These are phyloP conservation scores for Fragum fragum DNA, from an alignment of 2,888 invertebrate species.

Conservation along the genomic window DNA sequence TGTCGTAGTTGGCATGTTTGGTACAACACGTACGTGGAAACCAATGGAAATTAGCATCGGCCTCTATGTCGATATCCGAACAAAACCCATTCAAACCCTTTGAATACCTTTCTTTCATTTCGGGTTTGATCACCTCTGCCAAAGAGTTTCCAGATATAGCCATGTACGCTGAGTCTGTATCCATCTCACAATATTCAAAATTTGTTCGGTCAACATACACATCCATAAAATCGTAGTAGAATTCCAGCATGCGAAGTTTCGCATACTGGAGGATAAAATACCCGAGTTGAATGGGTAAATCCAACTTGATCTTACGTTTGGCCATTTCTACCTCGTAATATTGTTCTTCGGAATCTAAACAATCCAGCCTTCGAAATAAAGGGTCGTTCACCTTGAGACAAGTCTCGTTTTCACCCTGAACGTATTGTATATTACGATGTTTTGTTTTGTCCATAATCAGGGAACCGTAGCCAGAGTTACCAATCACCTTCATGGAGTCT, in stretches of 20 bases:
- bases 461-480: conserved; percentile 56
- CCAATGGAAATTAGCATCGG: conserved; percentile 51
- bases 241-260: conserved; percentile 67
- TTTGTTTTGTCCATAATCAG: conserved; percentile 62
- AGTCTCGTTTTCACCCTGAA: conserved; percentile 41
- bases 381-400: conserved; percentile 46
- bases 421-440: conserved; percentile 43
- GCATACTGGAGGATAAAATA: conserved; percentile 70
- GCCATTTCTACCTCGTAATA: conserved; percentile 53
- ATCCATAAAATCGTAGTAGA: conserved; percentile 66
- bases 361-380: conserved; percentile 47
- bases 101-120: conserved; percentile 33
- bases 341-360: conserved; percentile 44
- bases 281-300: conserved; percentile 67
- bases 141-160: conserved; percentile 44
- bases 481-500: conserved; percentile 46
- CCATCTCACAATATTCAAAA: not conserved
- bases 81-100: conserved; percentile 44
- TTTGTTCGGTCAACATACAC: conserved; percentile 61
- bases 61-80: conserved; percentile 39
- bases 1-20: conserved; percentile 51
- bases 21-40: conserved; percentile 56
- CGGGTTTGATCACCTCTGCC: conserved; percentile 46
- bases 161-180: conserved; percentile 51
- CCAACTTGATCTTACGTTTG: conserved; percentile 46